Conservation (phyloP, 2,888 invertebrate species). For the Lochmaea capreae region DNA sequence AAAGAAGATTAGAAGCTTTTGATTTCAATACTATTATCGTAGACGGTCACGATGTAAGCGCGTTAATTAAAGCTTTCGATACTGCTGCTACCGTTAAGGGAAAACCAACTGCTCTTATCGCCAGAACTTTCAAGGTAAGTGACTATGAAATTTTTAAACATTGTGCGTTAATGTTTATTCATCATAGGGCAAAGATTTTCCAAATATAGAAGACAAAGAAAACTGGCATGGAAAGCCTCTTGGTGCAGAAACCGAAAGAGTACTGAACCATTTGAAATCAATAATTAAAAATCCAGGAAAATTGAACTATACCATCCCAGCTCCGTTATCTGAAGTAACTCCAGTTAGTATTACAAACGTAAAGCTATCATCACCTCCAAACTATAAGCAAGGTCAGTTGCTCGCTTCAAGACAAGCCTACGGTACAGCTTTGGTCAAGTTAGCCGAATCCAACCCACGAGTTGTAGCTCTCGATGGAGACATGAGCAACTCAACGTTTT, state of each 20-base stretch:
- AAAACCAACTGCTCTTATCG: conserved; percentile 91
- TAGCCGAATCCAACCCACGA: conserved; percentile 77
- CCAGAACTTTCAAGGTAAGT: conserved; percentile 87
- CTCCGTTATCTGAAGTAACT: conserved; percentile 78
- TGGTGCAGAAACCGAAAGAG: conserved; percentile 80
- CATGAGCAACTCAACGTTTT: conserved; percentile 98
- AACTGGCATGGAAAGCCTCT: conserved; percentile 99
- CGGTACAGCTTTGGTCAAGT: conserved; percentile 91
- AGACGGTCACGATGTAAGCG: conserved; percentile 95
- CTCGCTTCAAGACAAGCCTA: conserved; percentile 94
- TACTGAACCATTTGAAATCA: conserved; percentile 74
- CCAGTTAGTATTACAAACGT: conserved; percentile 77
- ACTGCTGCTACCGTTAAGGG: conserved; percentile 79
- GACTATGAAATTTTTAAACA: no score
- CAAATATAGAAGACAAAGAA: conserved; percentile 89
- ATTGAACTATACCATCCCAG: conserved; percentile 67
- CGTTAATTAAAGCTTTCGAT: conserved; percentile 88
- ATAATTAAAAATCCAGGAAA: conserved; percentile 78
- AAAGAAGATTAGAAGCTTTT: conserved; percentile 86
- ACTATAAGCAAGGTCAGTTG: conserved; percentile 80
- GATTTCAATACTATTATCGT: conserved; percentile 91
- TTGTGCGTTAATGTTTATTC: background rate
- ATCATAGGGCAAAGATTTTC: conserved; percentile 82
- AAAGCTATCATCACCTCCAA: conserved; percentile 80
- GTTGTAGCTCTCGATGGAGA: conserved; percentile 97